Evolutionary conservation across 2,797 vertebrate genomes (phyloP).

Genomic region (Pangasius krempfi): DNA sequence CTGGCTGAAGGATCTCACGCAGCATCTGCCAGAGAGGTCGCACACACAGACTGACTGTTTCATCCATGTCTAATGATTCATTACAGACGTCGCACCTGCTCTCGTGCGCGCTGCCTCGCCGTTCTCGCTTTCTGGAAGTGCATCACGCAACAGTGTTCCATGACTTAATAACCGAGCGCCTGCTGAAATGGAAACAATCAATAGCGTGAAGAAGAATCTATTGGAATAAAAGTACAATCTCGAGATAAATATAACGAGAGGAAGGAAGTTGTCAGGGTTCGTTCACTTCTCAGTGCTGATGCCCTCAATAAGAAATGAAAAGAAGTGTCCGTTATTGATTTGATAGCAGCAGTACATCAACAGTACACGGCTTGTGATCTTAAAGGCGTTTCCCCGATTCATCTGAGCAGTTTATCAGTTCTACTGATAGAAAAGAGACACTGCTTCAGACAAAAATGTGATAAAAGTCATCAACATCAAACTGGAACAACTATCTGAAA

Average conservation of each 20-base stretch:
- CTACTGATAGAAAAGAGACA: background rate
- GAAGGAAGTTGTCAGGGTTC: background rate
- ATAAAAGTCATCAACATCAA: background rate
- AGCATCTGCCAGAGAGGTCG: constrained; percentile 35
- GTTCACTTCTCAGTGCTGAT: background rate
- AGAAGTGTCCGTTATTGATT: background rate
- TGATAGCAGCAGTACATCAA: background rate
- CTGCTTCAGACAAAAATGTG: background rate
- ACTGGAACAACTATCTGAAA: background rate
- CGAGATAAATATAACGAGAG: constrained; percentile 49
- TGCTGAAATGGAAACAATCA: constrained; percentile 7
- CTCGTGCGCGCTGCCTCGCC: constrained; percentile 49
- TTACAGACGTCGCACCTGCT: constrained; percentile 58
- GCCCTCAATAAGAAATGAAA: background rate
- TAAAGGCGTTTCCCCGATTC: background rate
- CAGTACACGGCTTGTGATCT: background rate
- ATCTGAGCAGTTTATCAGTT: background rate
- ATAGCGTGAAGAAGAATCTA: constrained; percentile 35
- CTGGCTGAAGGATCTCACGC: constrained; percentile 25
- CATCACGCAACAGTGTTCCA: background rate
- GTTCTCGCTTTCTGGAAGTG: background rate
- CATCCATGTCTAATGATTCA: constrained; percentile 52
- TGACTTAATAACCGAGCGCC: background rate
- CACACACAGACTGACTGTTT: constrained; percentile 41
- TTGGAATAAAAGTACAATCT: constrained; percentile 67